phyloP scores from a whole-genome alignment of 2,113 vertebrate genomes.

The Talpa occidentalis region DNA sequence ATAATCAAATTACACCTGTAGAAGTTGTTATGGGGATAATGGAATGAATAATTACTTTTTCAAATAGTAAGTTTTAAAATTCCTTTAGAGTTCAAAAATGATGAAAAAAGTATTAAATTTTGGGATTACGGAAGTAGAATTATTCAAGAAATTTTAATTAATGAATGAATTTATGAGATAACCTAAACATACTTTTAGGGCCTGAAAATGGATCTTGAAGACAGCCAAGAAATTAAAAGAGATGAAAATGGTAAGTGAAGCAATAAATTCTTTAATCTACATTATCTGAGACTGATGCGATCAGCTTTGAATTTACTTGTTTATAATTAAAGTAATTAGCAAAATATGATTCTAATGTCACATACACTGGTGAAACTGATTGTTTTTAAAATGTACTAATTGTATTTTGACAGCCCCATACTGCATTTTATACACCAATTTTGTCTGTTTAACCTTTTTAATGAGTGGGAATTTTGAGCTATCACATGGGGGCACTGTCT shows the following conservation, averaged over 20 bases:
- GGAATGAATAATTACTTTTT: slow-evolving; percentile 49
- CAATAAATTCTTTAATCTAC: background rate
- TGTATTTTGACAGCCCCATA: background rate
- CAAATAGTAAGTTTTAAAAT: slow-evolving; percentile 38
- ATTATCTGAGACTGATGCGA: background rate
- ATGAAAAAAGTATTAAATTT: slow-evolving; percentile 62
- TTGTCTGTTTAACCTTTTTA: background rate
- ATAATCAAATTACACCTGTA: background rate
- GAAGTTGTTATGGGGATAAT: background rate
- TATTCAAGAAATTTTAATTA: slow-evolving; percentile 16
- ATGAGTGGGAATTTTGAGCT: slow-evolving; percentile 31
- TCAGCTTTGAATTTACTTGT: slow-evolving; percentile 17
- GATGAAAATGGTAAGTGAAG: slow-evolving; percentile 43
- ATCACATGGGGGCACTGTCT: slow-evolving; percentile 59
- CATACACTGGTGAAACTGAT: background rate
- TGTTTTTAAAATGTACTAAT: background rate
- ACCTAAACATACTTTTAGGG: background rate
- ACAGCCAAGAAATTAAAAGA: background rate
- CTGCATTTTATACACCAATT: background rate
- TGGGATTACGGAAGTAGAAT: background rate
- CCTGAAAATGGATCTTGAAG: background rate
- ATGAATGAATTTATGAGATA: background rate
- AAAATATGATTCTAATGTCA: background rate
- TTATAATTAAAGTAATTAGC: slow-evolving; percentile 25
- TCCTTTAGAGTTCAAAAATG: slow-evolving; percentile 27